A percentile compares a stretch with the other conserved stretches of the same genome.
Conservation (phyloP, 2,888 invertebrate genomes). For the Dinocampus coccinellae region DNA sequence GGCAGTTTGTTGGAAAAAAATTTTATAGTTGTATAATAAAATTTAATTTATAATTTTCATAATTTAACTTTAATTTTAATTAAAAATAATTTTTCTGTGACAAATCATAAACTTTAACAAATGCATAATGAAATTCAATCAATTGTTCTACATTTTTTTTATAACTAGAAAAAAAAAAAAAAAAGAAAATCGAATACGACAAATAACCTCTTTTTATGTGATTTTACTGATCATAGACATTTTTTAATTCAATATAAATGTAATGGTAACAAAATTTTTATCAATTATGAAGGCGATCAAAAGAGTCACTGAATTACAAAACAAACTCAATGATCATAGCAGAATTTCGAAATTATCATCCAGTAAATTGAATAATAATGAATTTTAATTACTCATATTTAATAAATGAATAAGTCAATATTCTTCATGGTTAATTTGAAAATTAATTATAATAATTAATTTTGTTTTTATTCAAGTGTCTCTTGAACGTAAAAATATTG, state of each 20-base stretch:
- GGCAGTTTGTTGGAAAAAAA: conserved; percentile 68
- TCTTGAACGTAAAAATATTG: conserved; percentile 61
- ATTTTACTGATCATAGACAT: conserved; percentile 8
- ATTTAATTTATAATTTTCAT: too few species aligned
- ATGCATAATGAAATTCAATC: background rate
- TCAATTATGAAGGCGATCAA: background rate
- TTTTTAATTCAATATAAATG: background rate
- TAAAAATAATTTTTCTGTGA: background rate
- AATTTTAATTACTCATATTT: too few species aligned
- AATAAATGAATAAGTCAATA: too few species aligned
- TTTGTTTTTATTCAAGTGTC: too few species aligned
- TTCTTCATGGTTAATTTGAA: too few species aligned
- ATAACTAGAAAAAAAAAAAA: background rate
- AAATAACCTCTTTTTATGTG: background rate
- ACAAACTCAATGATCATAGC: conserved; percentile 71
- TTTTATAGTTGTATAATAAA: background rate
- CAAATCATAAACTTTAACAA: background rate
- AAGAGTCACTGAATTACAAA: conserved; percentile 73
- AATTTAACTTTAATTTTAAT: background rate
- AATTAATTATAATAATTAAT: too few species aligned
- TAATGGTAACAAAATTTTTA: background rate
- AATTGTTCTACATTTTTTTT: background rate
- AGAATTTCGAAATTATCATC: conserved; percentile 31
- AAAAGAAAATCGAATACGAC: background rate
- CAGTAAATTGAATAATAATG: conserved; percentile 7